Evolutionary conservation across 2,113 vertebrate species (phyloP).

Genomic region (Castor canadensis): DNA sequence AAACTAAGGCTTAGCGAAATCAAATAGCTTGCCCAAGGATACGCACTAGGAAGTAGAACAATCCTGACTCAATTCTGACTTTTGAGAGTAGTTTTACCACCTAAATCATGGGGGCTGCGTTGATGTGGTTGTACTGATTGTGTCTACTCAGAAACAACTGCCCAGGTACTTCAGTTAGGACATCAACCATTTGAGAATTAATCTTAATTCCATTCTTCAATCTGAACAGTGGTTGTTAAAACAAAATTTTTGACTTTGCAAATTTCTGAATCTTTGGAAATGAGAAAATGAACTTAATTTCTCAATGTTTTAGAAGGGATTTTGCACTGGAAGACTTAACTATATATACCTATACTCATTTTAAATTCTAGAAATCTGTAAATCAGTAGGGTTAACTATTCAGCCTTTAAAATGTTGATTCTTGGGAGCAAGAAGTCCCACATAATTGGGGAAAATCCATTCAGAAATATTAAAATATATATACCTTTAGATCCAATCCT

Average conservation of each 20-base stretch:
- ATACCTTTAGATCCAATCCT: background rate
- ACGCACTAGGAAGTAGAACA: background rate
- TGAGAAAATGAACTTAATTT: conserved; percentile 40
- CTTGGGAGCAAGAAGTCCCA: conserved; percentile 11
- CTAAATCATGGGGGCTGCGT: background rate
- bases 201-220: background rate
- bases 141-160: background rate
- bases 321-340: conserved; percentile 18
- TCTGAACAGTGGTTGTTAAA: background rate
- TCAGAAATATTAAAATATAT: conserved; percentile 1
- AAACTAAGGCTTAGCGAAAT: conserved; percentile 40
- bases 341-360: background rate
- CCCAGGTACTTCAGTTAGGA: background rate
- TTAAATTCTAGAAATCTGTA: background rate
- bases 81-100: background rate
- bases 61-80: background rate
- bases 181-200: background rate
- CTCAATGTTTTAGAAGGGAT: conserved; percentile 11
- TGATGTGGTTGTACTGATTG: background rate
- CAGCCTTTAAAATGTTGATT: conserved; percentile 47
- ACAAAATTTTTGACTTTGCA: conserved; percentile 16
- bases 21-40: background rate
- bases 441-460: conserved; percentile 20
- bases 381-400: conserved; percentile 34
- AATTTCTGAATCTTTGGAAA: conserved; percentile 45